Conservation (phyloP, 2,888 invertebrate genomes). For the Yponomeuta plumbellus region DNA sequence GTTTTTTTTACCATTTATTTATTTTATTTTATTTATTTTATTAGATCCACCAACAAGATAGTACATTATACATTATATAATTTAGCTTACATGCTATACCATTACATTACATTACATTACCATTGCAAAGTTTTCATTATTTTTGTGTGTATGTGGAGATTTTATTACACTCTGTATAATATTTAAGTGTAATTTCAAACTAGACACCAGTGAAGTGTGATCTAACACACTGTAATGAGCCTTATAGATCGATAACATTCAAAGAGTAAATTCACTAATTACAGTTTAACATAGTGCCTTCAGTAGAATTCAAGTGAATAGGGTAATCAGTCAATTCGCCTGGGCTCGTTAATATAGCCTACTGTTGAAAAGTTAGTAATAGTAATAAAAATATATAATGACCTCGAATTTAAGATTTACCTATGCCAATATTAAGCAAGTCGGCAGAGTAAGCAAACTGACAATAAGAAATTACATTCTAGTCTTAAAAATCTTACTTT, state of each 20-base stretch:
- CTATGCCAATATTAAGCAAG: background rate
- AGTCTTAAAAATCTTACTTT: slow-evolving; percentile 65
- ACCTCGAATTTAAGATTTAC: slow-evolving; percentile 66
- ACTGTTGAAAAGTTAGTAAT: background rate
- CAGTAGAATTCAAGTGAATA: slow-evolving; percentile 58
- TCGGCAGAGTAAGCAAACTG: slow-evolving; percentile 56
- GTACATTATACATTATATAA: no score
- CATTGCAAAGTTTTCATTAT: no score
- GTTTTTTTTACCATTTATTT: no score
- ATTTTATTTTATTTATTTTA: no score
- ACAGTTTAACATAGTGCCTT: slow-evolving; percentile 59
- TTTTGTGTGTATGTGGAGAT: no score
- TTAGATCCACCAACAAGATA: no score
- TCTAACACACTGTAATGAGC: background rate
- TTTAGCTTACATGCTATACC: no score
- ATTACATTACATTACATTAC: no score
- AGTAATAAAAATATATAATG: slow-evolving; percentile 25
- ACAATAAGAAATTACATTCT: slow-evolving; percentile 69
- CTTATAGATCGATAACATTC: background rate
- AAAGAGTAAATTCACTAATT: background rate
- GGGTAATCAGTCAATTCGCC: slow-evolving; percentile 16
- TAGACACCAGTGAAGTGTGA: background rate
- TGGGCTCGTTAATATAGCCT: background rate
- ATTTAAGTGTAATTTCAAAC: background rate
- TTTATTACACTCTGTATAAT: no score